These are phyloP conservation scores for Chelonia mydas DNA, from an alignment of 2,797 vertebrate genomes.

Conservation along the genomic window DNA sequence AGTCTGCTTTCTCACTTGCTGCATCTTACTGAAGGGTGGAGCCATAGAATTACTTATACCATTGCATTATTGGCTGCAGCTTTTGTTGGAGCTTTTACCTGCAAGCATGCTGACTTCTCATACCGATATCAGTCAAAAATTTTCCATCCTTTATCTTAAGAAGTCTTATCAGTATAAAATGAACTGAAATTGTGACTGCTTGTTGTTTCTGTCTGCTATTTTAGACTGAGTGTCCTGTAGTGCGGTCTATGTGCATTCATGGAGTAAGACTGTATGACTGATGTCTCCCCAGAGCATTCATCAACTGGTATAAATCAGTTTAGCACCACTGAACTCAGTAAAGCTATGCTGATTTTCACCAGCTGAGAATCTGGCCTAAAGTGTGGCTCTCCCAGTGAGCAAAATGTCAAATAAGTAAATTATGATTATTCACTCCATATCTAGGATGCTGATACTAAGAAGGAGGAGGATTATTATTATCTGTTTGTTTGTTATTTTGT, in stretches of 20 bases:
- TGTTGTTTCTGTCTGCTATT: rapidly evolving
- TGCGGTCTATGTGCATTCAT: neutral
- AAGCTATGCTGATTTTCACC: neutral
- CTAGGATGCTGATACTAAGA: neutral
- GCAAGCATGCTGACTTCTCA: neutral
- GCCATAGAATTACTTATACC: neutral
- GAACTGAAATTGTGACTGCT: neutral
- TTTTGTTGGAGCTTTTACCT: neutral
- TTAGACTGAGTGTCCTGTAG: rapidly evolving
- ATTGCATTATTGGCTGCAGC: neutral
- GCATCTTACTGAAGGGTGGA: neutral
- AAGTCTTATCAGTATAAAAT: rapidly evolving
- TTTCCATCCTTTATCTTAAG: neutral
- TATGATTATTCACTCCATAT: neutral
- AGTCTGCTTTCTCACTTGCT: neutral
- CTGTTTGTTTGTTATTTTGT: neutral
- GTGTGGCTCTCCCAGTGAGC: neutral
- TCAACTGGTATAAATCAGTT: neutral
- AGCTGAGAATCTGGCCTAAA: neutral
- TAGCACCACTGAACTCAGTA: neutral
- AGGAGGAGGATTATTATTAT: neutral
- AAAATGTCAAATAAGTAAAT: constrained; percentile 16
- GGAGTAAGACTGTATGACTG: too few species aligned
- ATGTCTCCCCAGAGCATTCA: neutral
- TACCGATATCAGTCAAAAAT: rapidly evolving